Conservation (phyloP, 2,113 vertebrate species). For the Capreolus pygargus region DNA sequence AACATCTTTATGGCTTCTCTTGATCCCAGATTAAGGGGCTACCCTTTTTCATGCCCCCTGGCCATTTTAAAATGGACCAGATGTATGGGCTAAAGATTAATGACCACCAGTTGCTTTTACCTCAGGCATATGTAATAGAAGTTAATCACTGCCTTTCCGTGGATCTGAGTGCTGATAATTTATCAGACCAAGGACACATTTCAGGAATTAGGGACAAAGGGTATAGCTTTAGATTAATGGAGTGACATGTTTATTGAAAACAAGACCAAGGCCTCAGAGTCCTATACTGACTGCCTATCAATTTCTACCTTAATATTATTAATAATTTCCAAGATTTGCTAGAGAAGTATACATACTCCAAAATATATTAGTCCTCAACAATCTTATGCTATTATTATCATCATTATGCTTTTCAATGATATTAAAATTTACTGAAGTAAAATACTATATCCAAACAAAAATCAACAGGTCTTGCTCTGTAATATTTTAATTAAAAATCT, state of each 20-base stretch:
- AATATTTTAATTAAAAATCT: not conserved
- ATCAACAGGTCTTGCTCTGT: not conserved
- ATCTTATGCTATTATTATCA: not conserved
- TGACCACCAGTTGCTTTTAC: not conserved
- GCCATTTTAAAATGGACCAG: not conserved
- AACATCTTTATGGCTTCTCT: not conserved
- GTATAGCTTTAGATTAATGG: not conserved
- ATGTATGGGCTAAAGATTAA: not conserved
- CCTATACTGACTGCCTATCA: not conserved
- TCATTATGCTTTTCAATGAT: not conserved
- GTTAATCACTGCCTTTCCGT: not conserved
- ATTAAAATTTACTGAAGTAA: not conserved
- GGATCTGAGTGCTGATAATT: not conserved
- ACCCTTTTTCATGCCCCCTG: not conserved
- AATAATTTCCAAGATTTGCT: not conserved
- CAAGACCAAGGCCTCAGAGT: not conserved
- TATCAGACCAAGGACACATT: not conserved
- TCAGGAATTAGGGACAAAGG: not conserved
- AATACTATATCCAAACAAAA: not conserved
- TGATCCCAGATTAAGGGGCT: not conserved
- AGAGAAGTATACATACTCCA: not conserved
- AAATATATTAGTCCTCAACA: not conserved
- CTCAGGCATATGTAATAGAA: not conserved
- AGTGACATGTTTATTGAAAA: not conserved
- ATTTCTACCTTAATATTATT: not conserved